These are phyloP conservation scores for Phallusia fumigata DNA, from an alignment of 23 tunicate species.

Conservation along the genomic window DNA sequence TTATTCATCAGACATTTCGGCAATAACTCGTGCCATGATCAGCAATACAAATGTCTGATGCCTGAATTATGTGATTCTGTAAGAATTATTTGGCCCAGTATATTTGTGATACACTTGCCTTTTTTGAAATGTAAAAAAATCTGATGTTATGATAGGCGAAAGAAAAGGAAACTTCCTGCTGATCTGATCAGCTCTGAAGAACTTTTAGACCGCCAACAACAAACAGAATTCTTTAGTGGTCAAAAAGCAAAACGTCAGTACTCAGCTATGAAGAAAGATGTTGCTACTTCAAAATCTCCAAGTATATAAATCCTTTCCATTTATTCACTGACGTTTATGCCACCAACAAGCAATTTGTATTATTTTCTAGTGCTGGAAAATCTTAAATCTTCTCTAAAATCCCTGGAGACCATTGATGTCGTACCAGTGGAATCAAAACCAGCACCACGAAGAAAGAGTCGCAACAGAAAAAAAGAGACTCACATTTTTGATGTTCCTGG, in stretches of 20 bases:
- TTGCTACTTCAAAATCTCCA: neutral
- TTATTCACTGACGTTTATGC: too few relatives aligned
- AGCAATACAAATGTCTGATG: too few relatives aligned
- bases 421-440: neutral
- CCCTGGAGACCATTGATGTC: neutral
- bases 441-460: neutral
- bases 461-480: neutral
- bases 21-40: too few relatives aligned
- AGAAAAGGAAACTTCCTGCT: neutral
- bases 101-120: too few relatives aligned
- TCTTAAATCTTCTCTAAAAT: neutral
- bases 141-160: neutral
- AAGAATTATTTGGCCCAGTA: too few relatives aligned
- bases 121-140: too few relatives aligned
- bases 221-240: neutral
- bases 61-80: too few relatives aligned
- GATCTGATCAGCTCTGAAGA: neutral
- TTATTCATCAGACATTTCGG: too few relatives aligned
- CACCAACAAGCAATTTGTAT: too few relatives aligned
- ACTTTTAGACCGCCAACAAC: neutral
- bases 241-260: neutral
- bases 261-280: neutral
- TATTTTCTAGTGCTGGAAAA: neutral
- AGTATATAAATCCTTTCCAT: too few relatives aligned
- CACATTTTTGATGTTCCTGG: conserved; percentile 48